Conservation (phyloP, 2,113 vertebrate genomes). For the Plestiodon gilberti region DNA sequence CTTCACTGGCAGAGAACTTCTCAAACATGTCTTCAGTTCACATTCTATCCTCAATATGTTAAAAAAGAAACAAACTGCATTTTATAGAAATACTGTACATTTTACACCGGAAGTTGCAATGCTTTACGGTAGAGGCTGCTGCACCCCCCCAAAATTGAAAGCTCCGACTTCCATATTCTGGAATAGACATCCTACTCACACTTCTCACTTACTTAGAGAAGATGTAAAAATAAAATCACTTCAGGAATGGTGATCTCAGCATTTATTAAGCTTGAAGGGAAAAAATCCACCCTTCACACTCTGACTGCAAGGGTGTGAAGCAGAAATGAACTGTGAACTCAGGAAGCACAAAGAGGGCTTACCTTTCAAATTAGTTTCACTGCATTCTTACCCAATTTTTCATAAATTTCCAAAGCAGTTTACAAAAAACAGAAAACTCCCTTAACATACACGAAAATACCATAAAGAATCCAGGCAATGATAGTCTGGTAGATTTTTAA, state of each 20-base stretch:
- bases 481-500: too few species aligned
- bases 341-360: too few species aligned
- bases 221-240: background rate
- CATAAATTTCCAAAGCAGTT: too few species aligned
- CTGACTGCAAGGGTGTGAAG: too few species aligned
- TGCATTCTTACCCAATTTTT: too few species aligned
- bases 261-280: background rate
- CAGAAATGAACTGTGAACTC: too few species aligned
- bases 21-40: background rate
- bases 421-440: too few species aligned
- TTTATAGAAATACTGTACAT: background rate
- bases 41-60: background rate
- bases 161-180: background rate
- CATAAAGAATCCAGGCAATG: too few species aligned
- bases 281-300: too few species aligned
- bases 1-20: background rate
- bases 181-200: background rate
- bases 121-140: background rate
- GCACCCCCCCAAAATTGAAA: too few species aligned
- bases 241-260: background rate
- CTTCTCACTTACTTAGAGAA: background rate
- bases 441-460: too few species aligned
- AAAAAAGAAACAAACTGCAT: background rate
- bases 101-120: background rate
- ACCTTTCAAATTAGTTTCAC: too few species aligned